Evolutionary conservation across 2,113 vertebrate species (phyloP), one percentile per base, ranked within the genome.

Genomic region (Heterotis niloticus): DNA sequence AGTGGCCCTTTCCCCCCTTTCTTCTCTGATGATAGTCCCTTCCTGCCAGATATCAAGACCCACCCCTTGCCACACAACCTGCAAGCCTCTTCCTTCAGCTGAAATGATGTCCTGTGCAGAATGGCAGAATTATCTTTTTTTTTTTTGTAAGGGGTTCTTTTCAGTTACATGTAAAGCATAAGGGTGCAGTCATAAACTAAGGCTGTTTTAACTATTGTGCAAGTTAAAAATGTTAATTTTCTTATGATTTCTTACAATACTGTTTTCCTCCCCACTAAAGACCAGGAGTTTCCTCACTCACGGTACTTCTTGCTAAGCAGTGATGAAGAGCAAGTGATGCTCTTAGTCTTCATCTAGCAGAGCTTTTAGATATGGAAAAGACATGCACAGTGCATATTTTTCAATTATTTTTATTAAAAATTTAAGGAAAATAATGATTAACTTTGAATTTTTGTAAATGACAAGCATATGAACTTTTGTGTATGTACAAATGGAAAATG

Each of bases 331-430:
- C 68, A 81, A 81, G 81, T 82, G 54, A n/a, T 67, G 76, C 14
- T 59, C 24, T 12, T 20, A 56, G 17, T 10, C 0, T 10, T 44
- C 14, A 12, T 16, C 67, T 34, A 5, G 34, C 34, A 44, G 59
- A 62, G 3, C 59, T 62, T 3, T 56, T 75, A 64, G 9, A 7
- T 0, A 34, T 54, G 13, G 51, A 26, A 70, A n/a, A 69, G 26
- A 70, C 64, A 73, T 68, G 79, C 5, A 74, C 84, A 88, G 88
- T 88, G 16, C 66, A 29, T 76, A 7, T 28, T 68, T 68, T 88
- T 85, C 80, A 83, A 88, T 24, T 20, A 10, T 12, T 86, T 93
- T 93, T 93, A 93, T 93, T 89, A 93, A 82, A 93, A 93, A 92
- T 81, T 69, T 82, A 84, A 83, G 82, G 81, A 82, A 84, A 87